Evolutionary conservation across 2,888 invertebrate species (phyloP).

Genomic region (Halictus quadricinctus): DNA sequence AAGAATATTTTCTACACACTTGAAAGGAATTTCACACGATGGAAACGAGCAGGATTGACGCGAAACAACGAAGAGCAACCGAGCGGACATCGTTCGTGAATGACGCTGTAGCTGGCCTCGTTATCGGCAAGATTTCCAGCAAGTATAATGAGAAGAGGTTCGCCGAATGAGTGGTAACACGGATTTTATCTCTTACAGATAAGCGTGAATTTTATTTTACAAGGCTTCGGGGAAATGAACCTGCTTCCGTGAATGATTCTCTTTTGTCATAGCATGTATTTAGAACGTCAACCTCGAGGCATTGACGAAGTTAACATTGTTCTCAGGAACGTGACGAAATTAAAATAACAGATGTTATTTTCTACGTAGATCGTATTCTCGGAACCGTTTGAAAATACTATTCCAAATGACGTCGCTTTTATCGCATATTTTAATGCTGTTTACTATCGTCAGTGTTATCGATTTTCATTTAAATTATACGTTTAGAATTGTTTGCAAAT

Average conservation of each 20-base stretch:
- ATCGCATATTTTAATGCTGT: not conserved
- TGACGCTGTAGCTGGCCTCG: slow-evolving; percentile 54
- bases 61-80: not conserved
- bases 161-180: slow-evolving; percentile 58
- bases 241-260: slow-evolving; percentile 53
- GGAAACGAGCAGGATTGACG: not conserved
- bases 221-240: slow-evolving; percentile 56
- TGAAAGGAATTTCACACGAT: not conserved
- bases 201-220: slow-evolving; percentile 60
- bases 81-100: slow-evolving; percentile 35
- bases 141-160: slow-evolving; percentile 61
- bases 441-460: not conserved
- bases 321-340: slow-evolving; percentile 13
- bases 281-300: slow-evolving; percentile 17
- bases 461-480: not conserved
- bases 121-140: slow-evolving; percentile 60
- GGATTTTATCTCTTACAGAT: slow-evolving; percentile 60
- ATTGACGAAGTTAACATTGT: slow-evolving; percentile 19
- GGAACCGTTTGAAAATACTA: not conserved
- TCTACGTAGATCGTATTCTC: not conserved
- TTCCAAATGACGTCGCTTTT: not conserved
- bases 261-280: slow-evolving; percentile 50
- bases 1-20: not conserved
- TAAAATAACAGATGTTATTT: slow-evolving; percentile 7
- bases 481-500: not conserved